These are phyloP conservation scores for Hyperoodon ampullatus DNA, from an alignment of 2,113 vertebrate genomes.

Conservation along the genomic window DNA sequence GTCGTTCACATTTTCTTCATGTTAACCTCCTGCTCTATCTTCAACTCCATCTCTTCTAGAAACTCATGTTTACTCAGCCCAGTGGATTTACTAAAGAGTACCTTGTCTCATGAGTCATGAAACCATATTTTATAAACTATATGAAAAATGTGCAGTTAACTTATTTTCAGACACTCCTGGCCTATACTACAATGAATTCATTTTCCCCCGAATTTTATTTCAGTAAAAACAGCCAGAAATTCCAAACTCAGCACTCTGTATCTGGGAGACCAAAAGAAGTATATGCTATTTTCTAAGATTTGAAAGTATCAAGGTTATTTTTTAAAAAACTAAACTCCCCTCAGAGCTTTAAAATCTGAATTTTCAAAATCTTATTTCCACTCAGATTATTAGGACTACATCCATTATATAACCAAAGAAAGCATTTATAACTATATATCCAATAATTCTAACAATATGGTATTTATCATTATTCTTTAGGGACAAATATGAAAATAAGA, in stretches of 20 bases:
- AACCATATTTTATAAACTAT: conserved; percentile 42
- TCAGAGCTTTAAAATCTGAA: neutral
- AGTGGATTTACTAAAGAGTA: neutral
- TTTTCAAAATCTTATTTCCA: conserved; percentile 25
- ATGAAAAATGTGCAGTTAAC: conserved; percentile 36
- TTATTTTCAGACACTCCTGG: conserved; percentile 11
- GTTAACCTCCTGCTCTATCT: neutral
- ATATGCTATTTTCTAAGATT: neutral
- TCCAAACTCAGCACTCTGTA: conserved; percentile 52
- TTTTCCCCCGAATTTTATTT: conserved; percentile 62
- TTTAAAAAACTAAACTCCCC: neutral
- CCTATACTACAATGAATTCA: neutral
- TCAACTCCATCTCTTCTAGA: neutral
- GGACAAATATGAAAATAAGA: neutral
- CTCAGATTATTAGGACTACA: neutral
- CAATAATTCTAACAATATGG: neutral
- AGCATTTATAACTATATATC: neutral
- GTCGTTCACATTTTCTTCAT: neutral
- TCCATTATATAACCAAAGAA: neutral
- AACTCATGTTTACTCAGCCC: neutral
- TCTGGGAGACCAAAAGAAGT: neutral
- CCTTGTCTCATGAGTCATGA: conserved; percentile 34
- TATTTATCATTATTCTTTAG: conserved; percentile 21
- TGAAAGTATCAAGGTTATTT: neutral
- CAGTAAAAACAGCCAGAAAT: conserved; percentile 44